Conservation (phyloP, 2,888 invertebrate genomes). For the Cylindroiulus punctatus region DNA sequence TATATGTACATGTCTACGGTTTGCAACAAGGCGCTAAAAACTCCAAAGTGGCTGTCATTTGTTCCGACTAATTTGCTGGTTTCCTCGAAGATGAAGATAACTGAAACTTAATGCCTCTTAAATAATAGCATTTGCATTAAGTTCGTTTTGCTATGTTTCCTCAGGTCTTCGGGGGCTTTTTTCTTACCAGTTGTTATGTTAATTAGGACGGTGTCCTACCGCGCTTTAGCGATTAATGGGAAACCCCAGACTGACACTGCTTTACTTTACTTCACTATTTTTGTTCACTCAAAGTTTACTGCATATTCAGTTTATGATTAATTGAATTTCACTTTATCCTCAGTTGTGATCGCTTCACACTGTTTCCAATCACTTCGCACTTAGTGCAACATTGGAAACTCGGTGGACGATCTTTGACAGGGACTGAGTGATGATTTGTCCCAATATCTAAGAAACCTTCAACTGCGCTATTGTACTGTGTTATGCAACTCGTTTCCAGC, state of each 20-base stretch:
- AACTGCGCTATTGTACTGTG: no score
- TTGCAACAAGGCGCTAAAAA: neutral
- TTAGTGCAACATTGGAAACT: no score
- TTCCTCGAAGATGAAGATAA: neutral
- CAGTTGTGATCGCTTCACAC: no score
- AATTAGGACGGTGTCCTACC: neutral
- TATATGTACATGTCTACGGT: neutral
- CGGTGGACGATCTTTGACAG: no score
- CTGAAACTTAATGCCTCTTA: neutral
- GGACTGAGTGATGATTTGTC: no score
- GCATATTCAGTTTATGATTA: no score
- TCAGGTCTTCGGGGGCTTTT: neutral
- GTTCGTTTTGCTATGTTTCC: neutral
- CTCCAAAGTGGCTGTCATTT: neutral
- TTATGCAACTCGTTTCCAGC: no score
- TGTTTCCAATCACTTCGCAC: no score
- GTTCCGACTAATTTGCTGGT: neutral
- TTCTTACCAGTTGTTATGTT: neutral
- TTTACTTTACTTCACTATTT: no score
- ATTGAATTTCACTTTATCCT: no score
- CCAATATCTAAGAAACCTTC: no score
- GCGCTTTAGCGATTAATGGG: neutral
- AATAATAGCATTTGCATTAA: neutral
- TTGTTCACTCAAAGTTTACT: no score
- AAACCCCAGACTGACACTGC: conserved; percentile 8